Evolutionary conservation across 1,140 invertebrate genomes (phyloP), one percentile per base, ranked within the genome.

Genomic region (Ceratosolen fusciceps): DNA sequence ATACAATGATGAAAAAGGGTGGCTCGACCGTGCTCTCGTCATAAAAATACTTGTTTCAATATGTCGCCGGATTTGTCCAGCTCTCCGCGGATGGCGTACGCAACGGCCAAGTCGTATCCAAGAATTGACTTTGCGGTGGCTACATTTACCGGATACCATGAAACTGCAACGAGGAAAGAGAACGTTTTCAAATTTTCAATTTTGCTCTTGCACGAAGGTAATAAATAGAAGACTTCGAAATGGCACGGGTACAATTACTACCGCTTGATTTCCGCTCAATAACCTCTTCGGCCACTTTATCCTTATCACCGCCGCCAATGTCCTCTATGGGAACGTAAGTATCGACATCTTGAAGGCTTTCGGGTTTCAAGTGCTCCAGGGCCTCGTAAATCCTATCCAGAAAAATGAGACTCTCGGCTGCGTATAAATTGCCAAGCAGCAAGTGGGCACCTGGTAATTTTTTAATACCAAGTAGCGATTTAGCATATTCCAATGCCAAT

Each of bases 371-470:
- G 88, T 97, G 94, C 79, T 96, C 93, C 26, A 97, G 92, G 3
- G 97, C 97, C 88, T 98, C 96, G 7, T 92, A 91, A 60, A 96
- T 94, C 90, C 94, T 93, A 85, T 98, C 95, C 85, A 97, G 89
- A 74, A 95, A 93, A 81, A 98, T 94, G n/a, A 96, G 89, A 58
- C 96, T 94, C 89, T 99, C 97, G 0, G 96, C 96, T 26, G 95
- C 94, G 88, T 98, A 98, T 81, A 98, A 92, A 88, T 97, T 95
- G 0, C 93, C 96, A 79, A 98, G 90, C 79, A 97, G 93, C 88
- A 91, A 94, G 83, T 95, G 94, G 54, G 92, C 92, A 19, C 92
- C 92, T 24, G 93, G 94, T 56, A 94, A 83, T 83, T 92, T 92
- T 65, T 93, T 91, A 83, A 95, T 93, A 73, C 86, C 91, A 29